phyloP scores from a whole-genome alignment of 2,797 vertebrate genomes.

The Chaunax sp. region DNA sequence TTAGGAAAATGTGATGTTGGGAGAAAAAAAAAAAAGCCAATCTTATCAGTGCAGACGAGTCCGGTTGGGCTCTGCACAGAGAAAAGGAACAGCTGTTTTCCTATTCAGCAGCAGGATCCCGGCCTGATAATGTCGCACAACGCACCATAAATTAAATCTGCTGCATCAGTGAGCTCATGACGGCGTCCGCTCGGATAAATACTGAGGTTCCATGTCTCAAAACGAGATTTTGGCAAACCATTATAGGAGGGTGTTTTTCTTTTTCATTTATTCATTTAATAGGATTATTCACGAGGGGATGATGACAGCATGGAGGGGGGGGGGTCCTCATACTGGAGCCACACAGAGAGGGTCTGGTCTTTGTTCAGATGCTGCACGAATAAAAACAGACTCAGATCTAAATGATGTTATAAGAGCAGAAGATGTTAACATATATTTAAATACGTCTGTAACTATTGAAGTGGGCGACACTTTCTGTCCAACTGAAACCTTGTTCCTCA shows the following conservation, averaged over 20 bases:
- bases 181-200: constrained; percentile 61
- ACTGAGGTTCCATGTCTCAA: constrained; percentile 58
- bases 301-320: constrained; percentile 22
- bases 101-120: constrained; percentile 62
- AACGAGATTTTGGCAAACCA: constrained; percentile 71
- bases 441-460: no score
- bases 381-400: no score
- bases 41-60: constrained; percentile 48
- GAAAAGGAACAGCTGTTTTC: constrained; percentile 62
- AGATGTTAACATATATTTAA: no score
- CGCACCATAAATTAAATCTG: constrained; percentile 74
- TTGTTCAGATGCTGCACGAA: background rate
- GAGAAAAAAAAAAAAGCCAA: background rate
- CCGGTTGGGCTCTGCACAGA: constrained; percentile 18
- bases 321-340: background rate
- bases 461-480: no score
- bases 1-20: constrained; percentile 60
- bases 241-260: constrained; percentile 49
- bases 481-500: no score
- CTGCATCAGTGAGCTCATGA: constrained; percentile 49
- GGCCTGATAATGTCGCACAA: constrained; percentile 76
- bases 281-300: constrained; percentile 74
- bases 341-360: background rate
- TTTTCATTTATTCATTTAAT: constrained; percentile 72
- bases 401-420: no score